Percentiles rank a stretch among this genome's conserved stretches.
These are phyloP conservation scores for Mimas tiliae DNA, from an alignment of 2,888 invertebrate species.

Conservation along the genomic window DNA sequence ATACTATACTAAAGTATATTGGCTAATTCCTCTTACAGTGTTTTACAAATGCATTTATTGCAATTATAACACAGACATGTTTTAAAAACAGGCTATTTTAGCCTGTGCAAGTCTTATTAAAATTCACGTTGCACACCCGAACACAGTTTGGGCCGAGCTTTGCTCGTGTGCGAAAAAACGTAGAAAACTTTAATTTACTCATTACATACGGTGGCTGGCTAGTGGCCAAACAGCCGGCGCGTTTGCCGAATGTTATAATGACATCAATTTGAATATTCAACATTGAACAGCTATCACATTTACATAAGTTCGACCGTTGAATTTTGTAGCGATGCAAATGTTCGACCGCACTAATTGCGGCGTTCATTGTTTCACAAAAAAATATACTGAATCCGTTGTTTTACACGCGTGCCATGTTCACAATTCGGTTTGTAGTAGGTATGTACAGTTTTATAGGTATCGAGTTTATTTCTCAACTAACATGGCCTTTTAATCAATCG, in stretches of 20 bases:
- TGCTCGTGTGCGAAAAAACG: slow-evolving; percentile 63
- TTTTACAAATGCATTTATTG: background rate
- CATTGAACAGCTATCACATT: slow-evolving; percentile 81
- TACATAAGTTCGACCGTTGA: slow-evolving; percentile 83
- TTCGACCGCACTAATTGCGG: slow-evolving; percentile 74
- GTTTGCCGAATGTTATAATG: slow-evolving; percentile 82
- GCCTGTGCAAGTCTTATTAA: slow-evolving; percentile 49
- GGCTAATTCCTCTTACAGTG: too few species aligned
- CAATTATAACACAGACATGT: background rate
- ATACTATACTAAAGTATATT: too few species aligned
- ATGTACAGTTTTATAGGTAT: slow-evolving; percentile 4
- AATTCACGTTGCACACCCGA: slow-evolving; percentile 43
- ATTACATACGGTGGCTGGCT: slow-evolving; percentile 75
- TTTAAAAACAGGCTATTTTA: slow-evolving; percentile 1
- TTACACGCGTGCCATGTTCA: slow-evolving; percentile 23
- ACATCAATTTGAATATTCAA: slow-evolving; percentile 85
- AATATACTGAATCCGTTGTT: slow-evolving; percentile 12
- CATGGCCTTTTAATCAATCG: background rate
- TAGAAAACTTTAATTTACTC: slow-evolving; percentile 76
- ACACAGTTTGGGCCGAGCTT: slow-evolving; percentile 47
- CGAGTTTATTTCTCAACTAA: background rate
- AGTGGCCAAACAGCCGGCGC: slow-evolving; percentile 76
- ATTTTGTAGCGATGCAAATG: slow-evolving; percentile 80
- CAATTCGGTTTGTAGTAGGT: slow-evolving; percentile 13
- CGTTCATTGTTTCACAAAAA: slow-evolving; percentile 65